phyloP scores from a whole-genome alignment of 2,888 invertebrate genomes.

The Trichacis sp. region DNA sequence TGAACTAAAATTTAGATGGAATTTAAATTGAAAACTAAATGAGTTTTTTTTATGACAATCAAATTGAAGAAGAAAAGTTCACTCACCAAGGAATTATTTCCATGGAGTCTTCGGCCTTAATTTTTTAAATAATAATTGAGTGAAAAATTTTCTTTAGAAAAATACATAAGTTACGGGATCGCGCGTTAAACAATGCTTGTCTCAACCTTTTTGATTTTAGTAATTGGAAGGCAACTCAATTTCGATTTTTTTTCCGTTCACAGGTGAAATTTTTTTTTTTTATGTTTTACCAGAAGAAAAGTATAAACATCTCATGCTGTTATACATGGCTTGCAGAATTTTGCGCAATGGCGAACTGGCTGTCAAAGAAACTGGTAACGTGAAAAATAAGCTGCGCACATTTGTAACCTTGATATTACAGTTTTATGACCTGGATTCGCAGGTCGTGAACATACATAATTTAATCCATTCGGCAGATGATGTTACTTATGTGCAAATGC shows the following conservation, averaged over 20 bases:
- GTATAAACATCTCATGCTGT: slow-evolving; percentile 18
- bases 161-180: too few relatives aligned
- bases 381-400: slow-evolving; percentile 4
- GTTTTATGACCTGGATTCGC: slow-evolving; percentile 9
- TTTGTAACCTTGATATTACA: slow-evolving; percentile 8
- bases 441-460: slow-evolving; percentile 3
- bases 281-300: not conserved
- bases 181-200: too few relatives aligned
- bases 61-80: too few relatives aligned
- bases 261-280: too few relatives aligned
- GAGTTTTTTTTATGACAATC: too few relatives aligned
- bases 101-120: too few relatives aligned
- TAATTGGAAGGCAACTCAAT: slow-evolving; percentile 25
- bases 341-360: slow-evolving; percentile 2
- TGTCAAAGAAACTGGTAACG: not conserved
- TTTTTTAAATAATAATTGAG: too few relatives aligned
- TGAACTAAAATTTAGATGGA: too few relatives aligned
- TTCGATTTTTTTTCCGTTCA: slow-evolving; percentile 14
- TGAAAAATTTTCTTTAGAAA: too few relatives aligned
- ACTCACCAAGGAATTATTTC: too few relatives aligned
- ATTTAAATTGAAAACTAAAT: too few relatives aligned
- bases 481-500: not conserved
- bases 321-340: slow-evolving; percentile 14
- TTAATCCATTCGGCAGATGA: slow-evolving; percentile 11
- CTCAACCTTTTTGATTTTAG: too few relatives aligned